Conservation (phyloP, 2,888 invertebrate species). For the Drosophila flavopinicola region DNA sequence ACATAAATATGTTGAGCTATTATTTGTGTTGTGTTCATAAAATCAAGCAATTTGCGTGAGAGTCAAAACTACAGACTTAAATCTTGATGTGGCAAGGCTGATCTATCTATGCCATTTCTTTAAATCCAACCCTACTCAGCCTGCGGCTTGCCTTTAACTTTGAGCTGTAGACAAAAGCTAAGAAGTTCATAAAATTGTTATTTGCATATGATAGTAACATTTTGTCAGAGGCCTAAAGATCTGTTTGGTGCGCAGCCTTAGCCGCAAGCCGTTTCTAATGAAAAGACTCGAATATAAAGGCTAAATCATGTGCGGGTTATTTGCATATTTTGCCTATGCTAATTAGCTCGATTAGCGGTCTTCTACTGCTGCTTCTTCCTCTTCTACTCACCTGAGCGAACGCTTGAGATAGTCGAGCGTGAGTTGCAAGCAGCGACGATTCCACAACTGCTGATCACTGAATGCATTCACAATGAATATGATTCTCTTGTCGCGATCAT, state of each 20-base stretch:
- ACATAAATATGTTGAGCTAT: slow-evolving; percentile 41
- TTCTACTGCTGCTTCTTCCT: slow-evolving; percentile 17
- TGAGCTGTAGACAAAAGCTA: neutral
- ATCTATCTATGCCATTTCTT: slow-evolving; percentile 12
- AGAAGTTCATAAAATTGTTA: slow-evolving; percentile 20
- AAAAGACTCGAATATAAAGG: slow-evolving; percentile 48
- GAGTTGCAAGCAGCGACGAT: slow-evolving; percentile 82
- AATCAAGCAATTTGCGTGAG: slow-evolving; percentile 32
- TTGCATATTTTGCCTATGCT: slow-evolving; percentile 67
- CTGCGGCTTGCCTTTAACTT: slow-evolving; percentile 15
- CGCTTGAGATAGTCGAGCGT: slow-evolving; percentile 83
- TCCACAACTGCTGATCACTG: slow-evolving; percentile 86
- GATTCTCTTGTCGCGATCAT: slow-evolving; percentile 88
- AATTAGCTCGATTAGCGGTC: slow-evolving; percentile 55
- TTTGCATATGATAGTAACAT: slow-evolving; percentile 35
- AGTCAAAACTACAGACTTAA: slow-evolving; percentile 3
- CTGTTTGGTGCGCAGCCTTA: neutral
- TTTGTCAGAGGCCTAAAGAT: slow-evolving; percentile 14
- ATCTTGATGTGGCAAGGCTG: neutral
- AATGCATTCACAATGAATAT: slow-evolving; percentile 87
- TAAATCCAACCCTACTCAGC: neutral
- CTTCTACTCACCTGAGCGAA: slow-evolving; percentile 83
- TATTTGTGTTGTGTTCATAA: slow-evolving; percentile 53
- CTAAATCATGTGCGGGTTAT: slow-evolving; percentile 61
- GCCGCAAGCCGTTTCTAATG: slow-evolving; percentile 44